phyloP scores from a whole-genome alignment of 30 jellyfish, hydroid and myxozoan genomes.

The Aurelia aurita region DNA sequence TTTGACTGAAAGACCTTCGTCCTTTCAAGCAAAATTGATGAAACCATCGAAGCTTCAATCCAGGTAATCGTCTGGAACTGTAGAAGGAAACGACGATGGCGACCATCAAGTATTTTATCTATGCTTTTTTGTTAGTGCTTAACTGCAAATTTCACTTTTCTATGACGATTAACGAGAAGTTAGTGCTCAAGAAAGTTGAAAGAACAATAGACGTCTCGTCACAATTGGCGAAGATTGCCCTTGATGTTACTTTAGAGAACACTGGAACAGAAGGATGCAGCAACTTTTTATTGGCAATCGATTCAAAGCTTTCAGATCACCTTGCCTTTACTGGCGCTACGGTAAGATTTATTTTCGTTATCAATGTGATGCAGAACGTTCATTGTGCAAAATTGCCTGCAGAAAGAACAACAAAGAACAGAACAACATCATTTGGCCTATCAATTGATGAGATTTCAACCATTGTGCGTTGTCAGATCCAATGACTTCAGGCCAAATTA shows the following conservation, averaged over 20 bases:
- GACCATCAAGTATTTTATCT: neutral
- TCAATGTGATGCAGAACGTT: no score
- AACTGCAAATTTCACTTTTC: constrained; percentile 29
- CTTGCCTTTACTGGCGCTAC: constrained; percentile 79
- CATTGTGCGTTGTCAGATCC: no score
- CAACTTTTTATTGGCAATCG: constrained; percentile 62
- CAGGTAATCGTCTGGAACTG: constrained; percentile 34
- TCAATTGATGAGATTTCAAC: no score
- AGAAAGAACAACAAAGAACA: neutral
- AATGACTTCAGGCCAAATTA: no score
- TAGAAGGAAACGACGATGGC: constrained; percentile 21
- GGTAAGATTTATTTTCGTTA: constrained; percentile 51
- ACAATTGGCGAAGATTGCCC: constrained; percentile 79
- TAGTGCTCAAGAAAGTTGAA: constrained; percentile 69
- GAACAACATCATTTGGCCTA: no score
- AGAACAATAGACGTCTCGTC: constrained; percentile 86
- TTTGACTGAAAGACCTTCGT: constrained; percentile 25
- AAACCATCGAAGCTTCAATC: constrained; percentile 24
- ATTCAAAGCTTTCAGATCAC: constrained; percentile 54
- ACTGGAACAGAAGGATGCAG: constrained; percentile 53
- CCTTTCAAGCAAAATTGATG: constrained; percentile 16
- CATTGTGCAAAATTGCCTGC: neutral
- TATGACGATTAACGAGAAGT: constrained; percentile 54
- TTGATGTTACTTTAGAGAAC: constrained; percentile 73
- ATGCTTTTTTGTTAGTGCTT: constrained; percentile 34